phyloP scores from a whole-genome alignment of 2,888 invertebrate species.

The Tineola bisselliella region DNA sequence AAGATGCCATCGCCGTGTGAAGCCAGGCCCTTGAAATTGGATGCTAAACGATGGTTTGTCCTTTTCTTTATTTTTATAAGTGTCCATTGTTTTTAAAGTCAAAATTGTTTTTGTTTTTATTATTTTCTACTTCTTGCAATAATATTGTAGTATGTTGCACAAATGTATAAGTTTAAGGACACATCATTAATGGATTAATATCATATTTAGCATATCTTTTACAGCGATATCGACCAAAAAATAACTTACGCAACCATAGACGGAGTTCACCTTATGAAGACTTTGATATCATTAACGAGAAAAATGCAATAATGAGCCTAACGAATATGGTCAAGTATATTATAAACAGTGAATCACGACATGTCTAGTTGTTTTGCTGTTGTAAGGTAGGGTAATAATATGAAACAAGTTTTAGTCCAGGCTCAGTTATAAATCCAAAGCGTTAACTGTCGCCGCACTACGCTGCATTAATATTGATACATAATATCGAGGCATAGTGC shows the following conservation, averaged over 20 bases:
- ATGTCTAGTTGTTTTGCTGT: constrained; percentile 17
- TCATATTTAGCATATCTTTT: background rate
- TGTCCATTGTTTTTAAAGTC: background rate
- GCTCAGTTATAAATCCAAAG: constrained; percentile 24
- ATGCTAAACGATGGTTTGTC: constrained; percentile 30
- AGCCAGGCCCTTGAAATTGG: constrained; percentile 53
- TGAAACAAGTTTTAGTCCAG: constrained; percentile 10
- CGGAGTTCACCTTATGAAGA: constrained; percentile 10
- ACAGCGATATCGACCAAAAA: background rate
- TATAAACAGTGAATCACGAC: constrained; percentile 18
- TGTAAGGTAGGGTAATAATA: constrained; percentile 19
- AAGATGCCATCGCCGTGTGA: constrained; percentile 54
- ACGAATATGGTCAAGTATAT: constrained; percentile 16
- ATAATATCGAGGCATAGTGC: constrained; percentile 29
- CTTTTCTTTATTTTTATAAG: constrained; percentile 12
- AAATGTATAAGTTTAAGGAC: background rate
- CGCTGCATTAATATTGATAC: constrained; percentile 38
- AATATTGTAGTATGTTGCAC: background rate
- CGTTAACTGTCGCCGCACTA: constrained; percentile 29
- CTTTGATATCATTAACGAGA: constrained; percentile 11
- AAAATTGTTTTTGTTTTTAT: background rate
- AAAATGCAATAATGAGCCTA: constrained; percentile 12
- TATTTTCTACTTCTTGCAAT: background rate
- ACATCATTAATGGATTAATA: background rate
- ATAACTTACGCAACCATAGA: background rate